A percentile compares a stretch with the other conserved stretches of the same genome.
Evolutionary conservation across 2,113 vertebrate species (phyloP).

Genomic region (Porphyrio hochstetteri): DNA sequence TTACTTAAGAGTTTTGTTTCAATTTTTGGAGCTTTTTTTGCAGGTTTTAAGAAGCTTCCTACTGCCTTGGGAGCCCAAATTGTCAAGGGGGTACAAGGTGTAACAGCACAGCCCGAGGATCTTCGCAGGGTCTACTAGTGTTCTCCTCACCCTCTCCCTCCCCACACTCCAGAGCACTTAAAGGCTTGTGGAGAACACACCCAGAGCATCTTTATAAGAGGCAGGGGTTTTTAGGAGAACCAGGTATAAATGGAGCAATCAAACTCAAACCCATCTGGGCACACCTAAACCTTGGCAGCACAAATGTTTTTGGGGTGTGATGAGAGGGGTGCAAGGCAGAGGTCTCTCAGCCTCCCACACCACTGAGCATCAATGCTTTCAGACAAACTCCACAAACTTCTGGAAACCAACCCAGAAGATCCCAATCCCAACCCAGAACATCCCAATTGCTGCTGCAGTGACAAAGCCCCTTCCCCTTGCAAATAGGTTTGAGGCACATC

Average conservation of each 20-base stretch:
- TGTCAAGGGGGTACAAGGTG: accelerated
- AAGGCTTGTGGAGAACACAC: too few relatives aligned
- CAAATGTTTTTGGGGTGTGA: accelerated
- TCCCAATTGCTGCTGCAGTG: accelerated
- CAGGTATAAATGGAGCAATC: neutral
- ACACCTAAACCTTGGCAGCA: accelerated
- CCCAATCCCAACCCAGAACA: neutral
- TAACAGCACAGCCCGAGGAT: neutral
- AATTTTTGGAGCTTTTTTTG: neutral
- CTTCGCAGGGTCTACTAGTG: accelerated
- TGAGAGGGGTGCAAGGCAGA: accelerated
- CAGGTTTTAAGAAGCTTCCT: neutral
- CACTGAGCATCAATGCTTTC: neutral
- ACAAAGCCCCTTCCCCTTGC: neutral
- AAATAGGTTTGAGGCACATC: accelerated
- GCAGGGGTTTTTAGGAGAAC: neutral
- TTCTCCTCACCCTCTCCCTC: neutral
- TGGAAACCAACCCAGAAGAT: neutral
- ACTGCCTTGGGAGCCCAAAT: neutral
- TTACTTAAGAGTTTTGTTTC: neutral
- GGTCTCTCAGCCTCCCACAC: accelerated
- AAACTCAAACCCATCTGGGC: neutral
- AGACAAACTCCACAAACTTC: neutral
- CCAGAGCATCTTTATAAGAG: accelerated
- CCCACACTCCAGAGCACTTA: neutral